These are phyloP conservation scores for Netelia inedita DNA, from an alignment of 2,888 invertebrate species.

Conservation along the genomic window DNA sequence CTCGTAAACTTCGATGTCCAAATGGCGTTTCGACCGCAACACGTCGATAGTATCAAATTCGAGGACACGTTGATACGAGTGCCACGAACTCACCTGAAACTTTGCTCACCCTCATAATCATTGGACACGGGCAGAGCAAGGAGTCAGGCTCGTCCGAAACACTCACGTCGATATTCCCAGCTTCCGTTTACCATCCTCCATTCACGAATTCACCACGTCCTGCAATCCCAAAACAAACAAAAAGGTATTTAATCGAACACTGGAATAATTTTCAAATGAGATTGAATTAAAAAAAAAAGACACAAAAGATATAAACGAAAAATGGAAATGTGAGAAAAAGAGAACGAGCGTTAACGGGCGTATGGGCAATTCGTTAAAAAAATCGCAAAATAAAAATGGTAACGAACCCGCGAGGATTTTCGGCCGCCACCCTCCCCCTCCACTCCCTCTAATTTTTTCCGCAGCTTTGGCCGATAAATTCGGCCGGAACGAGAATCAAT, in stretches of 20 bases:
- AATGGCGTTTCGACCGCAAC: background rate
- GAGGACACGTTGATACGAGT: conserved; percentile 61
- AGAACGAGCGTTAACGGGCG: background rate
- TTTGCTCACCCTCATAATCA: conserved; percentile 91
- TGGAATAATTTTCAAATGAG: conserved; percentile 4
- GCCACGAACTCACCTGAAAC: conserved; percentile 92
- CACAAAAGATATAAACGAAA: conserved; percentile 1
- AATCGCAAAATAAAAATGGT: conserved; percentile 66
- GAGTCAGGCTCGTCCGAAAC: conserved; percentile 92
- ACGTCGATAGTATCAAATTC: background rate
- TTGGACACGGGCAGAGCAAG: conserved; percentile 90
- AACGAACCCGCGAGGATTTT: conserved; percentile 65
- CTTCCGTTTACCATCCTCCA: background rate
- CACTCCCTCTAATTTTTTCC: conserved; percentile 28
- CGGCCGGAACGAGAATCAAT: conserved; percentile 61
- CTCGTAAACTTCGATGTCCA: background rate
- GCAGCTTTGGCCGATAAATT: conserved; percentile 59
- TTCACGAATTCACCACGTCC: background rate
- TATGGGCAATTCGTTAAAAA: conserved; percentile 57
- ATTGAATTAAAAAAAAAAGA: conserved; percentile 19
- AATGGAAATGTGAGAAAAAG: conserved; percentile 39
- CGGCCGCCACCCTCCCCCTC: background rate
- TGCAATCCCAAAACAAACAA: background rate
- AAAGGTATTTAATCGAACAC: too few species aligned
- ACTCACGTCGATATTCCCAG: conserved; percentile 73